These are phyloP conservation scores for Penaeus vannamei DNA, from an alignment of 1,140 invertebrate species.

Conservation along the genomic window DNA sequence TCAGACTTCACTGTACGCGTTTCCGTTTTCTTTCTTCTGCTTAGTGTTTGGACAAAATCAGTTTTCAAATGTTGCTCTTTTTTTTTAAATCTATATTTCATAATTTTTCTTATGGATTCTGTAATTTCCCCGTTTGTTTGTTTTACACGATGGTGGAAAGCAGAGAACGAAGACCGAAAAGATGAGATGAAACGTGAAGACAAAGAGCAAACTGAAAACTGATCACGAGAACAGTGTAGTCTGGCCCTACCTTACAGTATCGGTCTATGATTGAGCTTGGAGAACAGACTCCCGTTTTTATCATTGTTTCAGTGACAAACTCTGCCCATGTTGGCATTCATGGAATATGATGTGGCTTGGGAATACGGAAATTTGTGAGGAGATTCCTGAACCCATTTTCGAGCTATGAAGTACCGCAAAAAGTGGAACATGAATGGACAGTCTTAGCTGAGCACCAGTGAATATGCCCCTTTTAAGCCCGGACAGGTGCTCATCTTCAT, in stretches of 20 bases:
- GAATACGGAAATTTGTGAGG: slow-evolving; percentile 18
- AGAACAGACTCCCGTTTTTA: background rate
- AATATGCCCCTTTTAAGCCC: no score
- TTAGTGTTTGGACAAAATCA: no score
- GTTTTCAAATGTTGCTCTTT: no score
- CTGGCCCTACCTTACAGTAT: slow-evolving; percentile 20
- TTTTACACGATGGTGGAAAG: no score
- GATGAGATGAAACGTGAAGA: background rate
- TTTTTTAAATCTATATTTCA: no score
- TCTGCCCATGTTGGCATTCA: slow-evolving; percentile 10
- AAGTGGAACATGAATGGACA: background rate
- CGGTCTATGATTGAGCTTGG: slow-evolving; percentile 37
- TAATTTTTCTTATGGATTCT: no score
- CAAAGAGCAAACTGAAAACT: background rate
- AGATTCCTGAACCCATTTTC: slow-evolving; percentile 6
- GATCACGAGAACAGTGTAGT: background rate
- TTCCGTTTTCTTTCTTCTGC: no score
- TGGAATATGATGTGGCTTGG: no score
- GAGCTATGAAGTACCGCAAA: background rate
- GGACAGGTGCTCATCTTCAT: no score
- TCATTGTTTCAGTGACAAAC: background rate
- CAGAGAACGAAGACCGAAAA: no score
- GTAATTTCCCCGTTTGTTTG: no score
- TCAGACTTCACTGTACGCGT: no score
- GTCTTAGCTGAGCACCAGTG: background rate